These are phyloP conservation scores for Hipparchia semele DNA, from an alignment of 2,888 invertebrate genomes.

Conservation along the genomic window DNA sequence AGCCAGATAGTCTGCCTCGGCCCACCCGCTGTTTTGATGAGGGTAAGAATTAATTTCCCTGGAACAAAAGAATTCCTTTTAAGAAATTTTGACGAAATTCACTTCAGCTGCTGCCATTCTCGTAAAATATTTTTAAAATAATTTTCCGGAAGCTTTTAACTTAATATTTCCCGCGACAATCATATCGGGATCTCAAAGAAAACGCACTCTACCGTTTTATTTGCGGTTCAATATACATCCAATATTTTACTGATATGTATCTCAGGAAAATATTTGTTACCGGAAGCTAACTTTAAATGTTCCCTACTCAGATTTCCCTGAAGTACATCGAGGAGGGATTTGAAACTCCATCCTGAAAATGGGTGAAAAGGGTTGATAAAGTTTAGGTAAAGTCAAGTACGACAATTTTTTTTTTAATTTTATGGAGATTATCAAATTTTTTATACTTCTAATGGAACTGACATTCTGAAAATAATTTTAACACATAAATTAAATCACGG, in stretches of 20 bases:
- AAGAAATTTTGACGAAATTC: not conserved
- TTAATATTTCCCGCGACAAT: conserved; percentile 9
- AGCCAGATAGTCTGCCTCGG: too few species aligned
- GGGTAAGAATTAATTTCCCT: not conserved
- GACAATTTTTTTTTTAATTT: too few species aligned
- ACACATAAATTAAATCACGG: too few species aligned
- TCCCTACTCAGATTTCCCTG: too few species aligned
- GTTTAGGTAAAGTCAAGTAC: too few species aligned
- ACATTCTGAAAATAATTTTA: too few species aligned
- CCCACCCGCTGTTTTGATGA: not conserved
- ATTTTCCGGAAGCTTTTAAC: conserved; percentile 8
- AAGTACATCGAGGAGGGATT: too few species aligned
- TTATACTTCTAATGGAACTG: too few species aligned
- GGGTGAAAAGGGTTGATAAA: too few species aligned
- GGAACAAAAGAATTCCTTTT: not conserved
- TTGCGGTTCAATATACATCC: conserved; percentile 8
- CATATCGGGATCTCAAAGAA: not conserved
- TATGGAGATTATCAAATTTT: too few species aligned
- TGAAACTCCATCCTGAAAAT: too few species aligned
- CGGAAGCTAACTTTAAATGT: not conserved
- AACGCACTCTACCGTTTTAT: conserved; percentile 8
- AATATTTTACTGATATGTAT: conserved; percentile 17
- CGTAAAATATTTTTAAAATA: not conserved
- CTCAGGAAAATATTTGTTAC: conserved; percentile 9
- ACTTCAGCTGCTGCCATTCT: not conserved